phyloP scores from a whole-genome alignment of 2,888 invertebrate species.

The Cylloceria caligata region DNA sequence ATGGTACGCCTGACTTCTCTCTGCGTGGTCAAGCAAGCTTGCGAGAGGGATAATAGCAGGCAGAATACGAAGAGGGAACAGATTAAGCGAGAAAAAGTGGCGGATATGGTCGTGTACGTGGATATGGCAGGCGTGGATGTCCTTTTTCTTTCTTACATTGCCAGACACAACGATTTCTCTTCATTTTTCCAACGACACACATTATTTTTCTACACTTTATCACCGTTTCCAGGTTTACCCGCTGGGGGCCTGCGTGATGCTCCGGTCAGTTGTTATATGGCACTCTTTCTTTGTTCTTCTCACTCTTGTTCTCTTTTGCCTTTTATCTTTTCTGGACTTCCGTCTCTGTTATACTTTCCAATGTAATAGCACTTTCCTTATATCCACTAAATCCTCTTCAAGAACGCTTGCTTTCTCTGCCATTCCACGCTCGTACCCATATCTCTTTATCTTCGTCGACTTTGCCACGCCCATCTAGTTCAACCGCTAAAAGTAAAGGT shows the following conservation, averaged over 20 bases:
- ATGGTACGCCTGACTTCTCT: slow-evolving; percentile 15
- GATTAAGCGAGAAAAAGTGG: slow-evolving; percentile 49
- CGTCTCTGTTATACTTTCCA: slow-evolving; percentile 33
- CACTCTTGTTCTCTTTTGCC: slow-evolving; percentile 33
- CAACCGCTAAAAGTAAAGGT: slow-evolving; percentile 20
- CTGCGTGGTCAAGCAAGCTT: slow-evolving; percentile 38
- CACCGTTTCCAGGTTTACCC: slow-evolving; percentile 73
- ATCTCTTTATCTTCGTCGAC: slow-evolving; percentile 45
- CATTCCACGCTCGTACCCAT: slow-evolving; percentile 27
- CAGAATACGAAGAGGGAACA: slow-evolving; percentile 42
- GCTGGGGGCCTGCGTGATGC: slow-evolving; percentile 38
- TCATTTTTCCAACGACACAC: slow-evolving; percentile 75
- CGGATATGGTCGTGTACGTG: slow-evolving; percentile 38
- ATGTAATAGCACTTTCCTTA: slow-evolving; percentile 52
- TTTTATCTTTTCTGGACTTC: slow-evolving; percentile 19
- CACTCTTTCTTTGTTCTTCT: slow-evolving; percentile 38
- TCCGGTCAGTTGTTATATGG: slow-evolving; percentile 60
- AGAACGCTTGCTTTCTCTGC: slow-evolving; percentile 40
- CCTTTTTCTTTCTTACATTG: slow-evolving; percentile 71
- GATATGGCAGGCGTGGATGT: slow-evolving; percentile 63
- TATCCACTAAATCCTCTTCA: slow-evolving; percentile 46
- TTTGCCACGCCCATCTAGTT: slow-evolving; percentile 57
- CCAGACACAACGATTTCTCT: slow-evolving; percentile 75
- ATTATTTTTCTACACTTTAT: slow-evolving; percentile 78
- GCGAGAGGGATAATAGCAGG: slow-evolving; percentile 18